A percentile compares a stretch with the other conserved stretches of the same genome.
Evolutionary conservation across 2,888 invertebrate genomes (phyloP).

Genomic region (Rhorus exstirpatorius): DNA sequence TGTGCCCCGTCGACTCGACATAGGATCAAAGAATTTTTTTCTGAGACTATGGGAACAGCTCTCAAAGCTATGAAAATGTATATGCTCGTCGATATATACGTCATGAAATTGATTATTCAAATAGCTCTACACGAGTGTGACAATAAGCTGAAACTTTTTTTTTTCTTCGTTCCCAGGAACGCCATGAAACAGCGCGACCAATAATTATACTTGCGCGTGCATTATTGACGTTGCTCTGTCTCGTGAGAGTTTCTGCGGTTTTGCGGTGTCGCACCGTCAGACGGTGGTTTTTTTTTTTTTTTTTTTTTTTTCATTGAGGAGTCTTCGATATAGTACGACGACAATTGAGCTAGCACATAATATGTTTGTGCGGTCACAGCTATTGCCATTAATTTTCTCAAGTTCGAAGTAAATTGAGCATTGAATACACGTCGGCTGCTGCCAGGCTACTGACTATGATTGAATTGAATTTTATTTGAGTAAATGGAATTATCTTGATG

Average conservation of each 20-base stretch:
- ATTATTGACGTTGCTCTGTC: constrained; percentile 19
- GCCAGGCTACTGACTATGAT: too few relatives aligned
- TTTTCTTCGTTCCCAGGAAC: constrained; percentile 53
- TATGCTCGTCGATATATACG: neutral
- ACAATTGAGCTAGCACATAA: neutral
- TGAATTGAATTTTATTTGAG: too few relatives aligned
- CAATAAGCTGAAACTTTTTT: constrained; percentile 3
- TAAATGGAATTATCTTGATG: too few relatives aligned
- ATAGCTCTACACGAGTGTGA: too few relatives aligned
- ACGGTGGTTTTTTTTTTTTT: constrained; percentile 42
- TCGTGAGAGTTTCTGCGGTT: neutral
- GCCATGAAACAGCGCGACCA: constrained; percentile 1
- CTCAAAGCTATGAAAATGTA: neutral
- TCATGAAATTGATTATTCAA: constrained; percentile 8
- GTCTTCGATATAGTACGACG: neutral
- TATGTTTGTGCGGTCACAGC: too few relatives aligned
- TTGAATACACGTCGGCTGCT: too few relatives aligned
- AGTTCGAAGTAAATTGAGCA: too few relatives aligned
- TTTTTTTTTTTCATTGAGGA: too few relatives aligned
- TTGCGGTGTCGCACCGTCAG: constrained; percentile 10
- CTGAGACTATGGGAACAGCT: neutral
- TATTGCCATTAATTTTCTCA: too few relatives aligned
- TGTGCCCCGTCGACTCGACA: neutral
- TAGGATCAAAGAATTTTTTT: neutral
- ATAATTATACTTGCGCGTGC: constrained; percentile 33